These are phyloP conservation scores for Neosilurus hyrtlii DNA, from an alignment of 2,797 vertebrate genomes.

Conservation along the genomic window DNA sequence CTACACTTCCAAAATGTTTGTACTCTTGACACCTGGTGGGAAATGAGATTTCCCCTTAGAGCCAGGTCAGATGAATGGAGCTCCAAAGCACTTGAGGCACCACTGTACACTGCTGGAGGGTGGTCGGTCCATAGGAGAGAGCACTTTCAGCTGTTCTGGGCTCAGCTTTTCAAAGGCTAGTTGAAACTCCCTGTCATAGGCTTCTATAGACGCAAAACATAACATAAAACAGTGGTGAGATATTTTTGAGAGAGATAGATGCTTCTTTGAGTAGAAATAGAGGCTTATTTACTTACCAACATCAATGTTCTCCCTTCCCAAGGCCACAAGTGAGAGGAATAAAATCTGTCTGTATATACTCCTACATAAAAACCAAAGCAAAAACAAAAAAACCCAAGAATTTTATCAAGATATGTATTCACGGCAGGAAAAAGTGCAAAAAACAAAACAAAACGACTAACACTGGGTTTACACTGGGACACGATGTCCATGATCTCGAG, in stretches of 20 bases:
- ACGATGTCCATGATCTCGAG: too few relatives aligned
- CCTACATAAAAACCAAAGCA: constrained; percentile 65
- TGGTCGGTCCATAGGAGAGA: constrained; percentile 82
- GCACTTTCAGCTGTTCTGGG: constrained; percentile 78
- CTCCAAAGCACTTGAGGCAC: constrained; percentile 89
- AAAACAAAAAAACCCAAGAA: too few relatives aligned
- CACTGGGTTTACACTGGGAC: too few relatives aligned
- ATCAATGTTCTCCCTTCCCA: constrained; percentile 96
- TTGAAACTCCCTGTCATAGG: constrained; percentile 91
- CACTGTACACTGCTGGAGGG: constrained; percentile 80
- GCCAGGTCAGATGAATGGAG: constrained; percentile 80
- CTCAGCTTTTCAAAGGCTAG: constrained; percentile 81
- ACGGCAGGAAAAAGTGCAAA: background rate
- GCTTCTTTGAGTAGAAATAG: background rate
- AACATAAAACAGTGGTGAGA: background rate
- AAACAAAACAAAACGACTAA: background rate
- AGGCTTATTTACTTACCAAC: constrained; percentile 80
- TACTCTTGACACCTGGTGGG: background rate
- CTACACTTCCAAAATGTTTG: constrained; percentile 6
- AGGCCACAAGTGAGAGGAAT: constrained; percentile 90
- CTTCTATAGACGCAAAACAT: constrained; percentile 76
- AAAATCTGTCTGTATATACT: constrained; percentile 97
- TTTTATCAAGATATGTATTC: background rate
- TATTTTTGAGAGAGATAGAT: background rate
- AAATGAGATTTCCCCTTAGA: background rate